A percentile compares a stretch with the other conserved stretches of the same genome.
phyloP scores from a whole-genome alignment of 2,888 invertebrate species.

The Ormyrus rosae region DNA sequence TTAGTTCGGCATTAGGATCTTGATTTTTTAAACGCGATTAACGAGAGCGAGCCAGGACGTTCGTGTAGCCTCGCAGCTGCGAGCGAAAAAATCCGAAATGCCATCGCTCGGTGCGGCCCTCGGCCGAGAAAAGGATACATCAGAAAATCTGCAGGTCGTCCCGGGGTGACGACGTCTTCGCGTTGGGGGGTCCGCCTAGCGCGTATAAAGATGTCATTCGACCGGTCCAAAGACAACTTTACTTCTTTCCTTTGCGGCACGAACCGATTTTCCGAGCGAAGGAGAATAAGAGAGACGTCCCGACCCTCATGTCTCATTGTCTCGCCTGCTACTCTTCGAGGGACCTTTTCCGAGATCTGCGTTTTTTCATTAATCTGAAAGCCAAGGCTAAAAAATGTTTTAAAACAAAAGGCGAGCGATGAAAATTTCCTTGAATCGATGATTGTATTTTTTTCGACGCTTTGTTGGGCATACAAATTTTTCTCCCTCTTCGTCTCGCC shows the following conservation, averaged over 20 bases:
- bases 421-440: too few species aligned
- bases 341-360: too few species aligned
- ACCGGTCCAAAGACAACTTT: constrained; percentile 62
- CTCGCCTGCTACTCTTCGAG: not conserved
- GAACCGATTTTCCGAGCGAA: constrained; percentile 53
- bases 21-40: constrained; percentile 38
- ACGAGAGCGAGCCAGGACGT: constrained; percentile 55
- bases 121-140: constrained; percentile 58
- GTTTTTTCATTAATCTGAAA: too few species aligned
- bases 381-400: too few species aligned
- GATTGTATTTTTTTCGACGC: too few species aligned
- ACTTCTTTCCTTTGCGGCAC: constrained; percentile 60
- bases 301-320: constrained; percentile 26
- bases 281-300: constrained; percentile 15
- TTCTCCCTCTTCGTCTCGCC: too few species aligned
- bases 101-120: constrained; percentile 13
- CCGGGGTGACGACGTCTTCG: constrained; percentile 73
- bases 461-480: too few species aligned
- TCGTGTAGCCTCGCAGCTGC: constrained; percentile 33
- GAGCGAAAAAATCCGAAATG: constrained; percentile 40
- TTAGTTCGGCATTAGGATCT: not conserved
- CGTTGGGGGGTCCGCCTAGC: constrained; percentile 66
- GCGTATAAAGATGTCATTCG: constrained; percentile 71
- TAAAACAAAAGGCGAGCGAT: too few species aligned
- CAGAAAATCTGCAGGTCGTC: constrained; percentile 69